Conservation (phyloP, 2,888 invertebrate genomes). For the Phaonia tiefii region DNA sequence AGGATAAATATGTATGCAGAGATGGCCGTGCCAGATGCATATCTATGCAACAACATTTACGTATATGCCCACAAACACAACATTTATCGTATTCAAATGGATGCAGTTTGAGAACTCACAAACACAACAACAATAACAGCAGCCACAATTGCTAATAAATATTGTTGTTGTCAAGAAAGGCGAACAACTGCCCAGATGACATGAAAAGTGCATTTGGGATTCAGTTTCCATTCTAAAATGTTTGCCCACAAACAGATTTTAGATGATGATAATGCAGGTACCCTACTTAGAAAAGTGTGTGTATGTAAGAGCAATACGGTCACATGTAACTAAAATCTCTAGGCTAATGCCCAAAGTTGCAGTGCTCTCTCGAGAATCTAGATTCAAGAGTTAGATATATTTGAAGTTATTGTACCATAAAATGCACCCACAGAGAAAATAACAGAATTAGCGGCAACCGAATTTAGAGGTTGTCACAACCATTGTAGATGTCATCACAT, state of each 20-base stretch:
- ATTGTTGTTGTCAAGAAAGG: constrained; percentile 37
- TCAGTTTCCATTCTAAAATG: background rate
- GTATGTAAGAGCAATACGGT: too few relatives aligned
- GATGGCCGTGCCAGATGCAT: background rate
- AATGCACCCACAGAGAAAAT: too few relatives aligned
- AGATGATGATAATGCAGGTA: background rate
- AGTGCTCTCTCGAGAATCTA: too few relatives aligned
- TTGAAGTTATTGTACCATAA: too few relatives aligned
- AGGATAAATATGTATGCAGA: background rate
- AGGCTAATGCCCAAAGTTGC: too few relatives aligned
- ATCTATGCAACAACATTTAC: background rate
- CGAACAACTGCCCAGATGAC: constrained; percentile 48
- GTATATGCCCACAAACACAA: background rate
- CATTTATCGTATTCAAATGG: background rate
- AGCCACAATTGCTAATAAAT: constrained; percentile 29
- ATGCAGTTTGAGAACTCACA: background rate
- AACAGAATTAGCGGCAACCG: too few relatives aligned
- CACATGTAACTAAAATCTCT: too few relatives aligned
- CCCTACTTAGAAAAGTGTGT: background rate
- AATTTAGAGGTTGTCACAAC: too few relatives aligned
- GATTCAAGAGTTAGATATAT: too few relatives aligned
- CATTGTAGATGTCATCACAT: too few relatives aligned
- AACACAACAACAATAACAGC: background rate
- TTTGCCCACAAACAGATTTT: constrained; percentile 41
- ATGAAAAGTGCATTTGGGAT: constrained; percentile 57